These are phyloP conservation scores for Phania funesta DNA, from an alignment of 2,888 invertebrate species.

Conservation along the genomic window DNA sequence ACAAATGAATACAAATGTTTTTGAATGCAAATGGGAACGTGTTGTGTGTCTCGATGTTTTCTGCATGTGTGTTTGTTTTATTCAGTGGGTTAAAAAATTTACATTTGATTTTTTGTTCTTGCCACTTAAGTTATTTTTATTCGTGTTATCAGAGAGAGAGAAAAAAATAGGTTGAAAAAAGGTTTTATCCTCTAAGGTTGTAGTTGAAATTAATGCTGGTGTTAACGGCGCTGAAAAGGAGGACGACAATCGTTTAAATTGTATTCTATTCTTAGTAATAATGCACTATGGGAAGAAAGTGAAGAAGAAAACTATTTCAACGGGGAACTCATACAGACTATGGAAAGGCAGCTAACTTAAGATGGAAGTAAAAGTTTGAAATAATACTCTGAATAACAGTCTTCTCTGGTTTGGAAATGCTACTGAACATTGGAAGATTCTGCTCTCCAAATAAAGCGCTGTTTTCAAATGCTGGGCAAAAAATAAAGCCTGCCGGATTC, in stretches of 20 bases:
- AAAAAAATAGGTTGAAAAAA: not conserved
- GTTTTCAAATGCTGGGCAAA: too few relatives aligned
- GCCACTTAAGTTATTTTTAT: not conserved
- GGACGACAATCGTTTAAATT: constrained; percentile 2
- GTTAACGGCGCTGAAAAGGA: constrained; percentile 44
- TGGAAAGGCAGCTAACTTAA: too few relatives aligned
- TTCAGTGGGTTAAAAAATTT: constrained; percentile 26
- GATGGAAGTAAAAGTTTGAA: too few relatives aligned
- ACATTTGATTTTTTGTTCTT: constrained; percentile 11
- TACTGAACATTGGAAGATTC: too few relatives aligned
- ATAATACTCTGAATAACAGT: too few relatives aligned
- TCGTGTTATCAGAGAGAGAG: constrained; percentile 4
- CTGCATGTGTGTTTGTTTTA: not conserved
- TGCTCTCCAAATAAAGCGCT: too few relatives aligned
- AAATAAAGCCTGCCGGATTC: too few relatives aligned
- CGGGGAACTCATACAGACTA: too few relatives aligned
- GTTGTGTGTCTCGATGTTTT: not conserved
- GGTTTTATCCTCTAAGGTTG: constrained; percentile 10
- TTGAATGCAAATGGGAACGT: not conserved
- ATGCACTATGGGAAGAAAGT: not conserved
- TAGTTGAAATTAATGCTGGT: constrained; percentile 23
- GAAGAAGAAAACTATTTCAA: not conserved
- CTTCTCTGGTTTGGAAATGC: too few relatives aligned
- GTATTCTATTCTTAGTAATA: not conserved
- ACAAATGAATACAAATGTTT: constrained; percentile 50